Evolutionary conservation across 2,113 vertebrate species (phyloP), one percentile per base, ranked within the genome.

Genomic region (Pterocles burchelli): DNA sequence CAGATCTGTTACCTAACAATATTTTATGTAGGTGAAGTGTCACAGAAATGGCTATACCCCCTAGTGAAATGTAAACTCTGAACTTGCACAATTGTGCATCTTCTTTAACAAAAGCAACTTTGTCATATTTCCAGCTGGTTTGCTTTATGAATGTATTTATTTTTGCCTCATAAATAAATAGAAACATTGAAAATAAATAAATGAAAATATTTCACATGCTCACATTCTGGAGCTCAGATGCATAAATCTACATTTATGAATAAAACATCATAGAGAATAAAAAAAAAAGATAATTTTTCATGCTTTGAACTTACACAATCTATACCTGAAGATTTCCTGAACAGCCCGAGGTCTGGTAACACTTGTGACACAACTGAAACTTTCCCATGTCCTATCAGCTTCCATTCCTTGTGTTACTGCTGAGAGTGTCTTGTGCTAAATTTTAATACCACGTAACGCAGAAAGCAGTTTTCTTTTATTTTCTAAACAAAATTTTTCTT

Each of bases 391-490:
- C 20, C 48, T 52, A 22, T 80, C 34, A 79, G 51, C n/a, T 58
- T 63, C 29, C 18, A 20, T 57, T 91, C 82, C 57, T 12, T 1
- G 6, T 7, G 11, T 38, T 77, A 78, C 3, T 68, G 85, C 72
- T 54, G 29, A 43, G 12, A 7, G 22, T 34, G 31, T 8, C 20
- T 55, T 57, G 65, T 31, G n/a, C 7, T 80, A 49, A 43, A 76
- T 85, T 93, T 20, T 61, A 52, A 59, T 61, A 34, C 2, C 4
- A 36, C 62, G 38, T 65, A 95, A 85, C 21, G 76, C 62, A 97
- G 8, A 95, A 92, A 97, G 67, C 75, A 96, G 91, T 75, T 95
- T 94, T 97, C 92, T 97, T 98, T 98, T 94, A 95, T 96, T 97
- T 96, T 58, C 70, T 88, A 86, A 89, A 95, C 51, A 96, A 94